Evolutionary conservation across 2,797 vertebrate genomes (phyloP), one percentile per base, ranked within the genome.

Genomic region (Macroramphosus scolopax): DNA sequence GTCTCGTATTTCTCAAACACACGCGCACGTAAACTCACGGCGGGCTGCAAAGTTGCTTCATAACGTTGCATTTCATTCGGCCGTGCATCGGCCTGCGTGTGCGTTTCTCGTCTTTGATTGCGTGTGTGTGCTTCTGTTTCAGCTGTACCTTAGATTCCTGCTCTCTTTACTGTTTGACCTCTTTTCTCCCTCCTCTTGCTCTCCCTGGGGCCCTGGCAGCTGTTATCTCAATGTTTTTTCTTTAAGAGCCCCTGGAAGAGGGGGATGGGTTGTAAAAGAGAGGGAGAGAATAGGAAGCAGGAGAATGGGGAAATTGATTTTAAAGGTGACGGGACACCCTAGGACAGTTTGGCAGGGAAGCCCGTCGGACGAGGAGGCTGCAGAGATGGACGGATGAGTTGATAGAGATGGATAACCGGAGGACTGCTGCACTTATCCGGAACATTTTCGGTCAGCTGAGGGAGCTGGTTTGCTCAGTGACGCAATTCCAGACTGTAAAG

Each of bases 161-260:
- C 77, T 86, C 80, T 77, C 78, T 87, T 84, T 86, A 86, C 78
- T 71, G 71, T 88, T 87, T 89, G 87, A 88, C 86, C 88, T 87
- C 86, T 82, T 89, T 87, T 86, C 79, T 80, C 68, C 72, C 81
- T 78, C 68, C 80, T 76, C 76, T 64, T 34, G 52, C 70, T 80
- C 75, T 78, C 89, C 84, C 86, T 56, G 78, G 84, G 89, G 87
- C 85, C 80, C 74, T 76, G 83, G 85, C 89, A 91, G 89, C 89
- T 90, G 89, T 90, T 89, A 89, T 89, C 83, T 84, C 83, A 68
- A 85, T 85, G 84, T 88, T 89, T 89, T 87, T 73, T n/a, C 76
- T 89, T 85, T 83, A 89, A 88, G 87, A 89, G 87, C 73, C 78
- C 69, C 73, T 75, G 69, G 68, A 82, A 77, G 63, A 70, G 82